A percentile compares a stretch with the other conserved stretches of the same genome.
phyloP scores from a whole-genome alignment of 2,888 invertebrate species.

The Gastracanthus pulcherrimus region DNA sequence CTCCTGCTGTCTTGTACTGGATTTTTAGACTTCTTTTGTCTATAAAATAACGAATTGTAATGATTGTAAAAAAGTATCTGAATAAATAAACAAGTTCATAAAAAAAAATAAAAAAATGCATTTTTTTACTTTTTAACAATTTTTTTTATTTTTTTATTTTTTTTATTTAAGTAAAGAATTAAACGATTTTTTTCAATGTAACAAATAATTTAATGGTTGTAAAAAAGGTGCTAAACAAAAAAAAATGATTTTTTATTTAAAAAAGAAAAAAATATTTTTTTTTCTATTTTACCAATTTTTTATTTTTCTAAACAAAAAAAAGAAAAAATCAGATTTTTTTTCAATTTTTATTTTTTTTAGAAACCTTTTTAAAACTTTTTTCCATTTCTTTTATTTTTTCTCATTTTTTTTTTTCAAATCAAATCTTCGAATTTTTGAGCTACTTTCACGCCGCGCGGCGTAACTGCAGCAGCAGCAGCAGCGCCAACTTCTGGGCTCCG shows the following conservation, averaged over 20 bases:
- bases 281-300: conserved; percentile 47
- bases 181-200: too few species aligned
- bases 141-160: conserved; percentile 38
- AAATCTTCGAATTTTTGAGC: conserved; percentile 55
- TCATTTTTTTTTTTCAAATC: conserved; percentile 54
- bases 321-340: conserved; percentile 22
- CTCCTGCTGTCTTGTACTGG: background rate
- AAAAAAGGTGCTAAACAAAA: too few species aligned
- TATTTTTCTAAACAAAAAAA: too few species aligned
- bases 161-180: too few species aligned
- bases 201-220: too few species aligned
- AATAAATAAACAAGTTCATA: conserved; percentile 2
- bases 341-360: background rate
- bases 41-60: background rate
- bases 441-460: conserved; percentile 57
- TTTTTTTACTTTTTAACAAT: conserved; percentile 37
- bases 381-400: conserved; percentile 54
- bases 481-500: conserved; percentile 71
- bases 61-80: background rate
- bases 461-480: conserved; percentile 59
- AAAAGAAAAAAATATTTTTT: conserved; percentile 23
- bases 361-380: conserved; percentile 27
- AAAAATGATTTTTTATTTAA: conserved; percentile 43
- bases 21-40: background rate
- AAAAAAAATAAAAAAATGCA: conserved; percentile 19